Evolutionary conservation across 2,888 invertebrate species (phyloP).

Genomic region (Gisinianus flammeolus): DNA sequence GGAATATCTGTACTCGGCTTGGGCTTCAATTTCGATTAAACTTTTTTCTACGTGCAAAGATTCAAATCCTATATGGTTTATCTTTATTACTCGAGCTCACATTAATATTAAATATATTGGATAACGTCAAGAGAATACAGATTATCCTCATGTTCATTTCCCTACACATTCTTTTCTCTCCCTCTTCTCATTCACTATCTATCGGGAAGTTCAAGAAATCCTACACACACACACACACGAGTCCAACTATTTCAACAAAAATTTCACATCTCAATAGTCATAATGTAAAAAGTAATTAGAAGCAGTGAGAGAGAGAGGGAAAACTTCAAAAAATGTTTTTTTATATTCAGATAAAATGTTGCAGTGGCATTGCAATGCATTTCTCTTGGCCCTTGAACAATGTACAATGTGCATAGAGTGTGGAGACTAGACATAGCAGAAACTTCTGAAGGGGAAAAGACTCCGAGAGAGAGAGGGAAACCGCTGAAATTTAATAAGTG

Average conservation of each 20-base stretch:
- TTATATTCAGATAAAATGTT: too few species aligned
- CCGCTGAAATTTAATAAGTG: constrained; percentile 39
- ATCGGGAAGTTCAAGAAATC: too few species aligned
- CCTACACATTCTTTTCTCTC: too few species aligned
- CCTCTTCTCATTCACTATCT: too few species aligned
- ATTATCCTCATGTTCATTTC: too few species aligned
- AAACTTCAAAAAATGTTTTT: too few species aligned
- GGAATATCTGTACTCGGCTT: not conserved
- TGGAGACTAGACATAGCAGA: not conserved
- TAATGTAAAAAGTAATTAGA: not conserved
- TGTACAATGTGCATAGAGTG: too few species aligned
- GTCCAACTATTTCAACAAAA: too few species aligned
- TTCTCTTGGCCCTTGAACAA: too few species aligned
- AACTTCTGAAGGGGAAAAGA: not conserved
- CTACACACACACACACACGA: not conserved
- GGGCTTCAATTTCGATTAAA: not conserved
- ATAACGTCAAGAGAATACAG: not conserved
- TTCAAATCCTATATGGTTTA: constrained; percentile 1
- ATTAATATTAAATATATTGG: not conserved
- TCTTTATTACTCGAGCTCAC: not conserved
- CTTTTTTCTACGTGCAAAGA: constrained; percentile 10
- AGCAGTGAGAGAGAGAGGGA: not conserved
- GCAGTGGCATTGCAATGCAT: too few species aligned
- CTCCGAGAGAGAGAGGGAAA: not conserved
- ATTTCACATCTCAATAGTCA: not conserved